A percentile compares a stretch with the other conserved stretches of the same genome.
Evolutionary conservation across 2,113 vertebrate genomes (phyloP).

Genomic region (Vombatus ursinus): DNA sequence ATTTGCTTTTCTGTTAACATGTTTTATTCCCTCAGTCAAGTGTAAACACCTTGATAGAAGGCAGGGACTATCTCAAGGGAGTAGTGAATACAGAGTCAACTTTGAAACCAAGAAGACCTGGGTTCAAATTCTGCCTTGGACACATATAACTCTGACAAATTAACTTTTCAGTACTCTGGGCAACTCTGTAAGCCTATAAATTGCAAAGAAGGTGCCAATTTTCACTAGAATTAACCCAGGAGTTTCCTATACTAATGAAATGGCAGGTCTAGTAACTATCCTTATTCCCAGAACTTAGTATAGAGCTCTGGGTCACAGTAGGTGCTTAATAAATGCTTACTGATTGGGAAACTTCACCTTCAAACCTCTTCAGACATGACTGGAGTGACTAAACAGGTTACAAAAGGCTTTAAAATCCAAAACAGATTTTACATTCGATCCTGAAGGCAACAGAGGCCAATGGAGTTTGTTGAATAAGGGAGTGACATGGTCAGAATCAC

Average conservation of each 20-base stretch:
- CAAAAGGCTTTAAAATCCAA: neutral
- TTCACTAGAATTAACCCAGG: neutral
- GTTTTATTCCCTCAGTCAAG: neutral
- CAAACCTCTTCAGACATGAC: no score
- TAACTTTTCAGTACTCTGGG: neutral
- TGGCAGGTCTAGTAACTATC: neutral
- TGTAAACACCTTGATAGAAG: neutral
- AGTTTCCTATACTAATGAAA: neutral
- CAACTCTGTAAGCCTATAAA: neutral
- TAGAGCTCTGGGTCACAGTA: neutral
- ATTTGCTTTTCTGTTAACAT: neutral
- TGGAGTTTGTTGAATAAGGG: neutral
- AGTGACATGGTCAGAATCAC: neutral
- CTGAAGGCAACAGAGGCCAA: neutral
- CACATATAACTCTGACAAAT: neutral
- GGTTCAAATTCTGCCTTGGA: neutral
- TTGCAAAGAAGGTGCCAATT: neutral
- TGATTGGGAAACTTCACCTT: neutral
- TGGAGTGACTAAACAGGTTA: neutral
- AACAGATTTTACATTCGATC: neutral
- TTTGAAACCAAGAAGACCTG: neutral
- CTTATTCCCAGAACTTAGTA: neutral
- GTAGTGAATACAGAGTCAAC: neutral
- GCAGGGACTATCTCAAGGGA: neutral
- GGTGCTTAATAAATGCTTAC: neutral